Evolutionary conservation across 2,797 vertebrate genomes (phyloP).

Genomic region (Eulemur albifrons): DNA sequence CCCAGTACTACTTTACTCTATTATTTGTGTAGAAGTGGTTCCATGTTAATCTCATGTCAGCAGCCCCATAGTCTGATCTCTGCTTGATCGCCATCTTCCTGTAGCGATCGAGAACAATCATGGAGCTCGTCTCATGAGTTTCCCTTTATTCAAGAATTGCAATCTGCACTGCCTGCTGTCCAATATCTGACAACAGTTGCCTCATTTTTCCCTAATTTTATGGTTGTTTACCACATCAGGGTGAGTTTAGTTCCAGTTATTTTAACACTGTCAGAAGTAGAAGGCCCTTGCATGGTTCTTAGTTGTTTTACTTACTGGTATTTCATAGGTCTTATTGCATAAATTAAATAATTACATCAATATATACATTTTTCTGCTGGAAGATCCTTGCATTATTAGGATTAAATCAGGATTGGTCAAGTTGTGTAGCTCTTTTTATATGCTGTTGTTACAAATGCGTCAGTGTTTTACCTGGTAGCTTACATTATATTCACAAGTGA

Average conservation of each 20-base stretch:
- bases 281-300: neutral
- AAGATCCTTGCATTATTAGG: neutral
- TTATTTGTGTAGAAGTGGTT: neutral
- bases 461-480: neutral
- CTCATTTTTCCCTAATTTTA: neutral
- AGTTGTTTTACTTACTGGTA: conserved; percentile 15
- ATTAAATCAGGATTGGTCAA: neutral
- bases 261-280: conserved; percentile 11
- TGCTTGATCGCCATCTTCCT: neutral
- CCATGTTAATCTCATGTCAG: too few species aligned
- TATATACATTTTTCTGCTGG: neutral
- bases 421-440: neutral
- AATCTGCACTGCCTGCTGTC: neutral
- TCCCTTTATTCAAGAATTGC: neutral
- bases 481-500: neutral
- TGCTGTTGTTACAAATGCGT: neutral
- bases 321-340: conserved; percentile 15
- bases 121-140: neutral
- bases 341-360: neutral
- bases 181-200: neutral
- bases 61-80: neutral
- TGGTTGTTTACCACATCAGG: conserved; percentile 1
- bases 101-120: neutral
- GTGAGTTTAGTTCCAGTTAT: conserved; percentile 51
- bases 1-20: neutral